Conservation (phyloP, 2,113 vertebrate species). For the Oryctolagus cuniculus region DNA sequence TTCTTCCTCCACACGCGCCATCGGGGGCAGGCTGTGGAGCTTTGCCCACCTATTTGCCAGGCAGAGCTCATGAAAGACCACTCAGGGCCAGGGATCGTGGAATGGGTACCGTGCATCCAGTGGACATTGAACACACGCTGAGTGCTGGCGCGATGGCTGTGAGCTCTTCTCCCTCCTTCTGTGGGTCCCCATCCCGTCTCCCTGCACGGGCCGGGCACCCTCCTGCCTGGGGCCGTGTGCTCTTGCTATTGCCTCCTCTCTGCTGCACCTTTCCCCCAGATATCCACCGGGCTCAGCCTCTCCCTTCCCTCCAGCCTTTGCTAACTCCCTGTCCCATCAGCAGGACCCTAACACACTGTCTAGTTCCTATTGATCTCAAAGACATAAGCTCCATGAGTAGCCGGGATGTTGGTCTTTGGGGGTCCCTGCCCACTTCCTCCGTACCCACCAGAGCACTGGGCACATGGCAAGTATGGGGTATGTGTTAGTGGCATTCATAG, state of each 20-base stretch:
- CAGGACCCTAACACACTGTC: neutral
- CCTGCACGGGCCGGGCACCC: neutral
- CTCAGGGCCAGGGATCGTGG: neutral
- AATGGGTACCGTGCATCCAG: neutral
- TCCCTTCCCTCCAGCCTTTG: neutral
- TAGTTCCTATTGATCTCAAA: neutral
- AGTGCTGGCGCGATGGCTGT: neutral
- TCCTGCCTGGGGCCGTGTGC: neutral
- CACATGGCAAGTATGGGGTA: neutral
- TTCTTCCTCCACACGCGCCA: neutral
- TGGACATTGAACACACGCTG: neutral
- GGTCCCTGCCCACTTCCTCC: neutral
- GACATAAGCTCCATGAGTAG: neutral
- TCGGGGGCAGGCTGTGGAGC: neutral
- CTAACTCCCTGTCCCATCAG: neutral
- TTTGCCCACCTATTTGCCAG: neutral
- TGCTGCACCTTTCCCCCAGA: neutral
- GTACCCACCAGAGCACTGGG: neutral
- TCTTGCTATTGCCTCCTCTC: neutral
- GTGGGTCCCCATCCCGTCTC: too few relatives aligned
- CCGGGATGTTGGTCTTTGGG: neutral
- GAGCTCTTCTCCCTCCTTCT: neutral
- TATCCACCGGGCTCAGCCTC: fast-evolving
- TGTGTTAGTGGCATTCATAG: neutral
- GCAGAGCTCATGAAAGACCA: neutral